phyloP scores from a whole-genome alignment of 2,113 vertebrate genomes.

The Apistogramma diplotaenia region DNA sequence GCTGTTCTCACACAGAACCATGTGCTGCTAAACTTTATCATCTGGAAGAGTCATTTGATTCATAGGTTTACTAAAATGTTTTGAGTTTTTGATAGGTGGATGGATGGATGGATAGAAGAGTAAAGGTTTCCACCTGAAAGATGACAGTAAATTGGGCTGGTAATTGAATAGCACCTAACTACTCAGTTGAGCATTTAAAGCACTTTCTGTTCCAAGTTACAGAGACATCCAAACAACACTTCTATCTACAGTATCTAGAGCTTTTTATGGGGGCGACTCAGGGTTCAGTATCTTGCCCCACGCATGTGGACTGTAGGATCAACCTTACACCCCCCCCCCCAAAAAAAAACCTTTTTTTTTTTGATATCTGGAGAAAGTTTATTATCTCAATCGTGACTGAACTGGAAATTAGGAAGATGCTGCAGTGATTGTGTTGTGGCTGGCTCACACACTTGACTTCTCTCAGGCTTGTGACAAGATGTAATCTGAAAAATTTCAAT shows the following conservation, averaged over 20 bases:
- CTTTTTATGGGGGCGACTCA: background rate
- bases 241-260: background rate
- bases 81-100: too few species aligned
- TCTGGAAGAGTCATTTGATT: too few species aligned
- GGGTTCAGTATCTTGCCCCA: background rate
- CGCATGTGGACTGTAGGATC: background rate
- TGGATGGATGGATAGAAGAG: background rate
- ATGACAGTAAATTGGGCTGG: background rate
- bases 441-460: background rate
- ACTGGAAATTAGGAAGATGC: background rate
- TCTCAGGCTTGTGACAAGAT: background rate
- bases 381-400: fast-evolving
- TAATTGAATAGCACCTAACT: background rate
- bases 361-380: background rate
- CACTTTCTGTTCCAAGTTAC: background rate
- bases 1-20: too few species aligned
- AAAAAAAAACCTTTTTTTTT: too few species aligned
- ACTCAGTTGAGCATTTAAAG: background rate
- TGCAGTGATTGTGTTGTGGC: background rate
- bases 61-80: background rate
- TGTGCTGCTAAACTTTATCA: too few species aligned
- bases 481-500: background rate
- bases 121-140: background rate
- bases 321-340: background rate
- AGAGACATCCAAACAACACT: background rate